These are phyloP conservation scores for Sebastes aleutianus DNA, from an alignment of 2,797 vertebrate genomes.

Conservation along the genomic window DNA sequence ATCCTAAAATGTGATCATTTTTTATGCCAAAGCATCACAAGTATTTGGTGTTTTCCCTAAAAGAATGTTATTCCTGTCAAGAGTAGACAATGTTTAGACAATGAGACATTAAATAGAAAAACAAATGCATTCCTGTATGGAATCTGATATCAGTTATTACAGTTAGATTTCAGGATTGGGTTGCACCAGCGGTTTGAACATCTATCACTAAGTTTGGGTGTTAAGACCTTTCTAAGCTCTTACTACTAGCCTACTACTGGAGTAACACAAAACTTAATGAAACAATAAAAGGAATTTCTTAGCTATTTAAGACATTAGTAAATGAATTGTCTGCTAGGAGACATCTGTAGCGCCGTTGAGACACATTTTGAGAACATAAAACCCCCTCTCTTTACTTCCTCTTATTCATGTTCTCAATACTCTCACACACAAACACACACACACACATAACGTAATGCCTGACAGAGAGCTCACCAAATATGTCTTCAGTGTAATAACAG, in stretches of 20 bases:
- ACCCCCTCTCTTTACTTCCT: background rate
- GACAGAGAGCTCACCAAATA: slow-evolving; percentile 30
- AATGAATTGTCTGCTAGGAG: background rate
- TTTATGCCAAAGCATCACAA: background rate
- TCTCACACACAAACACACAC: slow-evolving; percentile 65
- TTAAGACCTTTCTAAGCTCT: background rate
- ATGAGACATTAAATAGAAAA: background rate
- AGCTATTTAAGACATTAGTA: background rate
- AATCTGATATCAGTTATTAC: background rate
- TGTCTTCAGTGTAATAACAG: slow-evolving; percentile 59
- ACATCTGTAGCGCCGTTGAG: too few species aligned
- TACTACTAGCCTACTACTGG: background rate
- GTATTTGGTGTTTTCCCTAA: background rate
- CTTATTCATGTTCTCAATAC: slow-evolving; percentile 41
- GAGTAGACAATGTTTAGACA: background rate
- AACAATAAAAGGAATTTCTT: too few species aligned
- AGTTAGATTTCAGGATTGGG: background rate
- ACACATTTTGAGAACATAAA: background rate
- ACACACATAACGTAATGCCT: slow-evolving; percentile 50
- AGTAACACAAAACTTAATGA: background rate
- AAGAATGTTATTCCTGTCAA: background rate
- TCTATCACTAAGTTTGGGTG: background rate
- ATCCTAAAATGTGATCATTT: background rate
- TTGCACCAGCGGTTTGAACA: background rate
- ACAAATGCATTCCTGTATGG: background rate